phyloP scores from a whole-genome alignment of 2,888 invertebrate species.

The Caenorhabditis becei region DNA sequence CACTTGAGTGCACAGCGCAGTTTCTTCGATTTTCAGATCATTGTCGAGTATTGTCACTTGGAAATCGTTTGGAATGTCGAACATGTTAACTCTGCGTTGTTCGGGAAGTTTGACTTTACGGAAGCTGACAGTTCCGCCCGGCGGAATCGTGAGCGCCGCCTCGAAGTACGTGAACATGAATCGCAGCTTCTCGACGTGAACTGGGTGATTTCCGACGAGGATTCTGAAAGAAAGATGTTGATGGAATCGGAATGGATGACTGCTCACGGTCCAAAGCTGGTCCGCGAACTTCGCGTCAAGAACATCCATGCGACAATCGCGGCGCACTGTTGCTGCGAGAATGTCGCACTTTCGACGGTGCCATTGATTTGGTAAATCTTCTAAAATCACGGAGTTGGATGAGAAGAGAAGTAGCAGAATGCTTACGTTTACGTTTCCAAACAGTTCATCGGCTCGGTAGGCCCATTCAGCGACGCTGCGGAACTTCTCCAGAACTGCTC shows the following conservation, averaged over 20 bases:
- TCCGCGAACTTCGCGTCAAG: slow-evolving; percentile 85
- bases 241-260: neutral
- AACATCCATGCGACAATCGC: slow-evolving; percentile 94
- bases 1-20: slow-evolving; percentile 85
- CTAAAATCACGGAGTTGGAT: slow-evolving; percentile 12
- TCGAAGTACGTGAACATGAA: slow-evolving; percentile 44
- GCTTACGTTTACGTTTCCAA: slow-evolving; percentile 15
- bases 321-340: slow-evolving; percentile 88
- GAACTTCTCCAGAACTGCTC: slow-evolving; percentile 7
- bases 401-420: neutral
- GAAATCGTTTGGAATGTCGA: too few species aligned
- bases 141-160: neutral
- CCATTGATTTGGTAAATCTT: neutral
- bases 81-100: too few species aligned
- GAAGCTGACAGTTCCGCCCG: slow-evolving; percentile 33
- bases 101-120: neutral
- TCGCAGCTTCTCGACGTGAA: slow-evolving; percentile 27
- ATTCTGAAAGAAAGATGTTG: slow-evolving; percentile 7
- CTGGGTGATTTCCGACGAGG: neutral
- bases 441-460: neutral
- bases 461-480: neutral
- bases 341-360: slow-evolving; percentile 83
- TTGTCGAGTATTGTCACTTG: neutral
- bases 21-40: slow-evolving; percentile 63
- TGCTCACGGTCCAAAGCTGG: neutral